Conservation (phyloP, 2,113 vertebrate genomes). For the Falco punctatus region DNA sequence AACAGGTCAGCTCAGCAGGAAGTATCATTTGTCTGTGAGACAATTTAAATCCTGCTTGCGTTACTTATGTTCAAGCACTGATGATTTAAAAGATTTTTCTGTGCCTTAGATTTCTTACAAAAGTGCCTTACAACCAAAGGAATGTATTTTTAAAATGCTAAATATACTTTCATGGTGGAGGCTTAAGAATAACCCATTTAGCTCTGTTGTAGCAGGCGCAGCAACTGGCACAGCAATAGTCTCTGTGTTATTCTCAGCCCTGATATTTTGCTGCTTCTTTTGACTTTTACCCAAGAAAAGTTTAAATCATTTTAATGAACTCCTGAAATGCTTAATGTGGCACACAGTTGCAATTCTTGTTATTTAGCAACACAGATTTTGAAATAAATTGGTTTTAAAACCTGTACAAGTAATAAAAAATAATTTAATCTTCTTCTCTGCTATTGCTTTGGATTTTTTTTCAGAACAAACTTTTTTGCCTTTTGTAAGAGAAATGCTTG, state of each 20-base stretch:
- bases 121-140: neutral
- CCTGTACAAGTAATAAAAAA: neutral
- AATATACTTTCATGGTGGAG: neutral
- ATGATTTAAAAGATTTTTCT: conserved; percentile 20
- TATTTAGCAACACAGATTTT: conserved; percentile 11
- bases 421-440: neutral
- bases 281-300: conserved; percentile 28
- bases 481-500: neutral
- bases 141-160: conserved; percentile 34
- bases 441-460: neutral
- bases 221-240: conserved; percentile 1
- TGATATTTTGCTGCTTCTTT: conserved; percentile 24
- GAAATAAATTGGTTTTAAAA: conserved; percentile 16
- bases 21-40: conserved; percentile 17
- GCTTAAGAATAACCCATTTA: conserved; percentile 41
- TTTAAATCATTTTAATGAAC: conserved; percentile 15
- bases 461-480: neutral
- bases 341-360: neutral
- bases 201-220: conserved; percentile 5
- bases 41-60: conserved; percentile 26
- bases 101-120: neutral
- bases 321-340: neutral
- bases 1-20: conserved; percentile 23
- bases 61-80: conserved; percentile 23
- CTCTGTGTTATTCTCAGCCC: conserved; percentile 1